Evolutionary conservation across 2,113 vertebrate genomes (phyloP), one percentile per base, ranked within the genome.

Genomic region (Halcyon malimbica): DNA sequence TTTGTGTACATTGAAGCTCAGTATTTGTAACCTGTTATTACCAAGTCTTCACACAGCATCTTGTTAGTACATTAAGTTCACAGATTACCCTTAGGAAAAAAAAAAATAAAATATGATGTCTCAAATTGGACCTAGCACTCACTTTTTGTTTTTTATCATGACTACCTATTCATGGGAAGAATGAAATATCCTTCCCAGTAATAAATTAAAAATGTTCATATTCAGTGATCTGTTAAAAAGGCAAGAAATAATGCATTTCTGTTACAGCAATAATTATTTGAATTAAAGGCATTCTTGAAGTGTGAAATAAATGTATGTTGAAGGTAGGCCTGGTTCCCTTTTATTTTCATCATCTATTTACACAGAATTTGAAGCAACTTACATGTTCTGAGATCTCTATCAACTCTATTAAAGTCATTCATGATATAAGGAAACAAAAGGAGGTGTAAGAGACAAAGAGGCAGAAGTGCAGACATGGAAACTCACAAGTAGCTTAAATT

Each of bases 271-370:
- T 56, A 90, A 94, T 77, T 87, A 46, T 28, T 29, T 51, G 41
- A 89, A 94, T 89, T 91, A 93, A 95, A 89, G 16, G 9, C 15
- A 74, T 74, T 90, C n/a, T 63, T 90, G 73, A 92, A 83, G 60
- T 86, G 69, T 89, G 77, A 94, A 89, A 74, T 92, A 95, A 94
- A 92, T 70, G 63, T 5, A 87, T n/a, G 15, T 33, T 64, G 89
- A 88, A 94, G 17, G 13, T n/a, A 91, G 60, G 44, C 13, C 17
- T 73, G 26, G 3, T 28, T 60, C 89, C 3, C n/a, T 88, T 90
- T 92, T 28, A 53, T 53, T 53, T 53, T 53, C 26, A 53, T 53
- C 14, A 53, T 13, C 6, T 39, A 29, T 39, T 82, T 51, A 65
- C 24, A 85, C 10, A 78, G 46, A 77, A 74, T 12, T 39, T 57